These are phyloP conservation scores for Clarias fuscus DNA, from an alignment of 2,797 vertebrate species.

Conservation along the genomic window DNA sequence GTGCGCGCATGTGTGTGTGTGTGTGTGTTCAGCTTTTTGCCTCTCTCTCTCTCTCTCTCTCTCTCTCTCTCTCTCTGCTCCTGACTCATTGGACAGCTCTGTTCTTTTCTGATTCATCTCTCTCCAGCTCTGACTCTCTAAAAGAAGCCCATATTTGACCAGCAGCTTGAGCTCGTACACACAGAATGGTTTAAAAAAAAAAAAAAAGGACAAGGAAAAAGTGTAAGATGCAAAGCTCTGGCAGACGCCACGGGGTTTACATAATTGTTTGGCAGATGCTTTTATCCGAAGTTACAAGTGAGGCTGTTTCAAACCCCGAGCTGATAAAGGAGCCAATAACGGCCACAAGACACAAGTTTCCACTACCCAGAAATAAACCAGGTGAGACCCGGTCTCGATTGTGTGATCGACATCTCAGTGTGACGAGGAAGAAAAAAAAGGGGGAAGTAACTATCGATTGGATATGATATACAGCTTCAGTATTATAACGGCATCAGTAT, in stretches of 20 bases:
- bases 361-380: background rate
- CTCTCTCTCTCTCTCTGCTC: background rate
- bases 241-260: slow-evolving; percentile 17
- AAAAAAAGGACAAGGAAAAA: slow-evolving; percentile 12
- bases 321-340: slow-evolving; percentile 10
- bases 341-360: background rate
- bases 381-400: background rate
- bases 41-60: background rate
- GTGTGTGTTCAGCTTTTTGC: background rate
- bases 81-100: slow-evolving; percentile 24
- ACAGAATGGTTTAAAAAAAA: slow-evolving; percentile 31
- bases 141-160: slow-evolving; percentile 46
- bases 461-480: background rate
- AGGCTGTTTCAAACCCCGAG: background rate
- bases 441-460: background rate
- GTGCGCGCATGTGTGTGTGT: background rate
- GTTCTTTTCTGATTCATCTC: slow-evolving; percentile 37
- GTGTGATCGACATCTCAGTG: background rate
- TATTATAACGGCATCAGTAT: background rate
- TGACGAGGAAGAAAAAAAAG: too few relatives aligned
- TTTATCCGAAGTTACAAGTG: slow-evolving; percentile 14
- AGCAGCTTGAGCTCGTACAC: slow-evolving; percentile 26
- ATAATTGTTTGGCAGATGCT: slow-evolving; percentile 18
- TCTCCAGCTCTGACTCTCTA: slow-evolving; percentile 28
- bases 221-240: slow-evolving; percentile 15